Conservation (phyloP, 2,113 vertebrate species). For the Indicator indicator region DNA sequence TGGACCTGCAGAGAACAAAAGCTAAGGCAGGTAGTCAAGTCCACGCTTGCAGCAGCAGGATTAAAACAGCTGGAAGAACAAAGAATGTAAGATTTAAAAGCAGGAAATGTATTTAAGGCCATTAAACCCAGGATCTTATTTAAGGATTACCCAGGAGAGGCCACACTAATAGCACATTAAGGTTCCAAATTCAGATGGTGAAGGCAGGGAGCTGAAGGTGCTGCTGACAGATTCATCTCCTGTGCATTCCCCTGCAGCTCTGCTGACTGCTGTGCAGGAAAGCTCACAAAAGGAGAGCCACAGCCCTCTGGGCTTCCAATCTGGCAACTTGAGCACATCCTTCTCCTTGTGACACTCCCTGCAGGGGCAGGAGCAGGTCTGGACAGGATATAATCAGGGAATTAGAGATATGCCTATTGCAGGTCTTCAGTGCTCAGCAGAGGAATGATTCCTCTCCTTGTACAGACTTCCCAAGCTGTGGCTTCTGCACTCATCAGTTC, state of each 20-base stretch:
- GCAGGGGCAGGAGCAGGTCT: not conserved
- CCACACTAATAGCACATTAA: not conserved
- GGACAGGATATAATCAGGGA: not conserved
- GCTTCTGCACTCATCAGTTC: not conserved
- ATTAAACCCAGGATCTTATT: not conserved
- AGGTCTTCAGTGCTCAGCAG: not conserved
- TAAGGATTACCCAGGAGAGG: constrained; percentile 2
- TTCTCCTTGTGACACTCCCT: constrained; percentile 1
- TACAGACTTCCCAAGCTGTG: not conserved
- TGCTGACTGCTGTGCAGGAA: not conserved
- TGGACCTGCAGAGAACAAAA: not conserved
- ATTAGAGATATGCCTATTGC: not conserved
- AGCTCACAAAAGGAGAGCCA: not conserved
- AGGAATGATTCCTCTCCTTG: not conserved
- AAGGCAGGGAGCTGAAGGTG: not conserved
- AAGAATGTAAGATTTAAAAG: not conserved
- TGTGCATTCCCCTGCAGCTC: not conserved
- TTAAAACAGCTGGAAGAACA: not conserved
- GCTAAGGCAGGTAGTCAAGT: not conserved
- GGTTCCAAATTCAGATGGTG: not conserved
- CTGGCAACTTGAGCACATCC: not conserved
- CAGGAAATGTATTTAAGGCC: not conserved
- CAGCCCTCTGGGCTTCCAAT: not conserved
- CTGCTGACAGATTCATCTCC: not conserved
- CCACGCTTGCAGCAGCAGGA: not conserved